Base-by-base conservation (phyloP, 2,888 invertebrate species). In the Diarsia dahlii region DNA sequence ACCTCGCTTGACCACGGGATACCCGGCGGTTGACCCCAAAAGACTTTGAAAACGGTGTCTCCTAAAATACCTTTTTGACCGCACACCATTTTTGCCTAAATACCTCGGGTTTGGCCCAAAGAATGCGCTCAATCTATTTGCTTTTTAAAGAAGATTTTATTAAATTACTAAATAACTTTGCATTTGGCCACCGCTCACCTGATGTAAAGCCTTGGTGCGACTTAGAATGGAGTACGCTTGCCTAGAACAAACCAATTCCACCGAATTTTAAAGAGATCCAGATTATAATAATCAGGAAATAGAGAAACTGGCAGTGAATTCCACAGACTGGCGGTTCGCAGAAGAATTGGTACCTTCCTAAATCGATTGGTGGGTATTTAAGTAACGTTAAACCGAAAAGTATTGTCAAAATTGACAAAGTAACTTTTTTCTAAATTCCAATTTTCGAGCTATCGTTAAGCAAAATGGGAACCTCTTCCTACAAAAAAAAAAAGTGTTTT, bases 31-130 rank as follows among this genome's bases (percentile, higher is more conserved):
- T 52, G 34, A 60, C 58, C 72, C 23, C 20, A 79, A 60, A 60
- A 60, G 23, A 52, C 76, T 76, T 80, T 76, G 76, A 48, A 80
- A 73, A 54, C 52, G 60, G 60, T 52, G 4, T 46, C 23, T 39
- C 20, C 9, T 80, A 80, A 72, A 72, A 76, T 52, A 76, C 60
- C 58, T 73, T 52, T 76, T 80, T 13, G 46, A 62, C 46, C 46
- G 23, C 45, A 20, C 34, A n/a, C 6, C 2, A 52, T 45, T 28
- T 12, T 15, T 34, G 8, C 8, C 23, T 20, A 20, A 46, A 60
- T 46, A 34, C 15, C 46, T 62, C 5, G 23, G 56, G 39, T 50
- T 15, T 60, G 20, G 45, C 9, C 5, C 15, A 45, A 58, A 72
- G 20, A 76, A 23, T 52, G 20, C 12, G 2, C 9, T n/a, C 39